Base-by-base conservation (phyloP, 2,113 vertebrate species). In the Nyctereutes procyonoides region DNA sequence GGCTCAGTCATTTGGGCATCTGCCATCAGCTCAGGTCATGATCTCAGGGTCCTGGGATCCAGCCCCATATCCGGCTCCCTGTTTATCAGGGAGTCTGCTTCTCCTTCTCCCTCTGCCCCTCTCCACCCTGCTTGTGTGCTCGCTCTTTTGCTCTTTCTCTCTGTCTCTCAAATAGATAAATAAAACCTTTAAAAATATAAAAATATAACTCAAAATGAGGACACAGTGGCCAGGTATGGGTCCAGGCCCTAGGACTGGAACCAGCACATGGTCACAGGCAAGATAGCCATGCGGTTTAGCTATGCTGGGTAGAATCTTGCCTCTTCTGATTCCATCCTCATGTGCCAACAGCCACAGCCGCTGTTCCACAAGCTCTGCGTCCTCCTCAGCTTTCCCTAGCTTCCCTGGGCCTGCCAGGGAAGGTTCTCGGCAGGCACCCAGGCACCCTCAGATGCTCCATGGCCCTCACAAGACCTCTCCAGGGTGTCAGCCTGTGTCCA, bases 331-430 rank as follows among this genome's bases (percentile, higher is more conserved):
- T 67, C 88, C 2, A 1, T 43, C 92, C 26, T 88, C 51, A 3
- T 1, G 0, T 35, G 7, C 80, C 43, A 16, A 51, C n/a, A 73
- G 14, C 35, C 87, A 71, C n/a, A 17, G 63, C 38, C 55, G 38
- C 0, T 0, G 0, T 63, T 51, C 48, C 15, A 2, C 0, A 0
- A 58, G 20, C 60, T 82, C 15, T 8, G 17, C 2, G 30, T 17
- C 60, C 76, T 89, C 24, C 55, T 17, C 43, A 48, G 38, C 14
- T 58, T 71, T 71, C 53, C 60, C 38, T 24, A 11, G 38, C 38
- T 71, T 65, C 62, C 56, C n/a, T 28, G 77, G 14, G 32, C 60
- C 7, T 7, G 20, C 88, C 38, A 20, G 69, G 0, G 58, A 56
- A 12, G 35, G 9, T 48, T 16, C 62, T 19, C 17, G 19, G 35